Evolutionary conservation across 2,888 invertebrate species (phyloP).

Genomic region (Drosophila neotestacea): DNA sequence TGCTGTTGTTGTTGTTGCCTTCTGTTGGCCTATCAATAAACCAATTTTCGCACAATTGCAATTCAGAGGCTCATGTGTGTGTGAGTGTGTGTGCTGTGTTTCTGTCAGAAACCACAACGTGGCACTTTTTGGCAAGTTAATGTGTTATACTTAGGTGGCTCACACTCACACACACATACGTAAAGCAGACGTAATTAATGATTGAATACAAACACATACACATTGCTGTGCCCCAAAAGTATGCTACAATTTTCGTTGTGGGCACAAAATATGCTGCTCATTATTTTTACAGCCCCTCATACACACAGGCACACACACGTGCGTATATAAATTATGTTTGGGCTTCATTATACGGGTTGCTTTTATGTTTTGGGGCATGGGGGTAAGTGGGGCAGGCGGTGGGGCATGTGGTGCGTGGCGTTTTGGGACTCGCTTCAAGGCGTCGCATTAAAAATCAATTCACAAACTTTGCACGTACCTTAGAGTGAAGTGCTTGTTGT

Average conservation of each 20-base stretch:
- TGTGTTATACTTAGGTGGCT: slow-evolving; percentile 63
- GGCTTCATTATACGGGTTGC: slow-evolving; percentile 70
- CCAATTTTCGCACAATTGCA: slow-evolving; percentile 71
- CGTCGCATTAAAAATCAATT: slow-evolving; percentile 78
- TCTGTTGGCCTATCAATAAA: slow-evolving; percentile 66
- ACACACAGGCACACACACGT: slow-evolving; percentile 18
- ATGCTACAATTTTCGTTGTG: slow-evolving; percentile 69
- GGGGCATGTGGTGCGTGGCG: slow-evolving; percentile 11
- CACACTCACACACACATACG: slow-evolving; percentile 29
- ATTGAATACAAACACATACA: slow-evolving; percentile 52
- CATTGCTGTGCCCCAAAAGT: slow-evolving; percentile 45
- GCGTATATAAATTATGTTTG: slow-evolving; percentile 73
- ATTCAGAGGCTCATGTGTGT: neutral
- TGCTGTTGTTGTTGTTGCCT: slow-evolving; percentile 22
- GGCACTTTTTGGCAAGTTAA: slow-evolving; percentile 75
- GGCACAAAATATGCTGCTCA: slow-evolving; percentile 76
- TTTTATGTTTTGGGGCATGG: slow-evolving; percentile 31
- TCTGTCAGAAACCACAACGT: slow-evolving; percentile 67
- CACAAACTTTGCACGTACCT: slow-evolving; percentile 74
- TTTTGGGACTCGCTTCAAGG: slow-evolving; percentile 55
- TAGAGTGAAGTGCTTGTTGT: slow-evolving; percentile 41
- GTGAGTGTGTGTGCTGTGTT: slow-evolving; percentile 15
- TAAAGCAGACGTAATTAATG: slow-evolving; percentile 66
- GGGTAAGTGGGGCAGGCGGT: neutral
- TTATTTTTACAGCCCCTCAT: slow-evolving; percentile 66